A percentile compares a stretch with the other conserved stretches of the same genome.
Conservation (phyloP, 2,113 vertebrate genomes). For the Apteryx owenii region DNA sequence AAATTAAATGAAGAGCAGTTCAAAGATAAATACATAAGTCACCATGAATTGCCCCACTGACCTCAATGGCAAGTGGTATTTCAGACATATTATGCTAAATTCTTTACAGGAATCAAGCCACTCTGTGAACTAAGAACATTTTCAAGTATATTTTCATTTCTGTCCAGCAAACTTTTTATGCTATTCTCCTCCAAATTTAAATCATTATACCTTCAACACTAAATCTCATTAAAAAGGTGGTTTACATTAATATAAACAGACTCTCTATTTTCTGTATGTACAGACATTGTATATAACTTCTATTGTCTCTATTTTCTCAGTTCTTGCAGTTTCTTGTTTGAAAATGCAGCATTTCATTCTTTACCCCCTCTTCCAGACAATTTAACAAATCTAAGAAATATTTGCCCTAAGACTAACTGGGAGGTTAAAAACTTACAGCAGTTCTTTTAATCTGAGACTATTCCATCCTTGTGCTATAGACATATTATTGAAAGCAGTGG, state of each 20-base stretch:
- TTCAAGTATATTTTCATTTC: not conserved
- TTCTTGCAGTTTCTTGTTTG: not conserved
- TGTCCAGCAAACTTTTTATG: not conserved
- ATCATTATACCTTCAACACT: not conserved
- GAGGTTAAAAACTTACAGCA: not conserved
- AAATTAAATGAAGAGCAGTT: not conserved
- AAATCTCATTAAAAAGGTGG: not conserved
- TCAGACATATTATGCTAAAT: not conserved
- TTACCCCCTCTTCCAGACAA: not conserved
- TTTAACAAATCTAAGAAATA: not conserved
- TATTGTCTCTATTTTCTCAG: not conserved
- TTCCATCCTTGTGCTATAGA: not conserved
- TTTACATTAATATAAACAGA: not conserved
- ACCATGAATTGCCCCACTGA: not conserved
- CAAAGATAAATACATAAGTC: not conserved
- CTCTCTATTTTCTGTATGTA: not conserved
- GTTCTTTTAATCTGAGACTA: not conserved
- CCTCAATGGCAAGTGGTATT: not conserved
- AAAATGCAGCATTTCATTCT: not conserved
- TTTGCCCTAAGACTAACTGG: not conserved
- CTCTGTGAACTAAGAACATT: not conserved
- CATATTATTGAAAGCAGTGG: not conserved
- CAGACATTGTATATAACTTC: not conserved
- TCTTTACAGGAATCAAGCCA: not conserved
- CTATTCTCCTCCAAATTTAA: not conserved